Evolutionary conservation across 1,140 invertebrate species (phyloP).

Genomic region (Protaetia brevitarsis): DNA sequence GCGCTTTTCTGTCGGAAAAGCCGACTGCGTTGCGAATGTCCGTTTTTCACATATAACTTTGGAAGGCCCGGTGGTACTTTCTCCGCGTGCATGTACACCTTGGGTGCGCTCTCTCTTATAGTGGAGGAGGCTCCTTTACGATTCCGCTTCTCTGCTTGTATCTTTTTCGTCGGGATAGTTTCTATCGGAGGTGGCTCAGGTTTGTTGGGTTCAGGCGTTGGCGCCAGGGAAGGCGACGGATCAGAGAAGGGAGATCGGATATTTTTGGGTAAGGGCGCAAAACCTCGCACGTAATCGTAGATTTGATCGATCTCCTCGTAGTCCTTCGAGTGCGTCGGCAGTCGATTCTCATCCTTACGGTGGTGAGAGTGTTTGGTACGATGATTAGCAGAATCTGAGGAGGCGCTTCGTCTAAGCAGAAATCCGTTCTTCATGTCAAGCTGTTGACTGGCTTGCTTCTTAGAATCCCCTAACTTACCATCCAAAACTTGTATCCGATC

Average conservation of each 20-base stretch:
- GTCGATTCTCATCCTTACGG: conserved; percentile 53
- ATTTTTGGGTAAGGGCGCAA: conserved; percentile 82
- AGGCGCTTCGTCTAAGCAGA: conserved; percentile 67
- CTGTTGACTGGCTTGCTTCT: conserved; percentile 52
- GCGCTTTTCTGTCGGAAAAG: conserved; percentile 69
- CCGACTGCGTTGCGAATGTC: conserved; percentile 61
- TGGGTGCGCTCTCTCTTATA: conserved; percentile 48
- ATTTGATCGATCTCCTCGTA: conserved; percentile 97
- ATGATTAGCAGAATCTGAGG: conserved; percentile 66
- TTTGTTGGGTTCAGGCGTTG: conserved; percentile 57
- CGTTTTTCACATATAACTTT: conserved; percentile 77
- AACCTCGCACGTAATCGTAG: conserved; percentile 91
- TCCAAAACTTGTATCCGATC: conserved; percentile 80
- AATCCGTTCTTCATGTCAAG: conserved; percentile 58
- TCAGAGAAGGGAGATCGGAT: conserved; percentile 66
- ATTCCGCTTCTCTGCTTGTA: conserved; percentile 68
- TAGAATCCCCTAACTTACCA: conserved; percentile 67
- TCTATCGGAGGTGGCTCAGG: conserved; percentile 87
- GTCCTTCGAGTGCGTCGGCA: conserved; percentile 67
- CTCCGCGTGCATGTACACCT: conserved; percentile 46
- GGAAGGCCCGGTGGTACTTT: conserved; percentile 59
- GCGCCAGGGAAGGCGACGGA: conserved; percentile 50
- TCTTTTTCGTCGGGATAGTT: conserved; percentile 82
- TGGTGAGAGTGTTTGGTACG: conserved; percentile 48
- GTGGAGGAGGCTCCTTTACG: conserved; percentile 53